phyloP scores from a whole-genome alignment of 2,113 vertebrate species.

The Todiramphus chloris region DNA sequence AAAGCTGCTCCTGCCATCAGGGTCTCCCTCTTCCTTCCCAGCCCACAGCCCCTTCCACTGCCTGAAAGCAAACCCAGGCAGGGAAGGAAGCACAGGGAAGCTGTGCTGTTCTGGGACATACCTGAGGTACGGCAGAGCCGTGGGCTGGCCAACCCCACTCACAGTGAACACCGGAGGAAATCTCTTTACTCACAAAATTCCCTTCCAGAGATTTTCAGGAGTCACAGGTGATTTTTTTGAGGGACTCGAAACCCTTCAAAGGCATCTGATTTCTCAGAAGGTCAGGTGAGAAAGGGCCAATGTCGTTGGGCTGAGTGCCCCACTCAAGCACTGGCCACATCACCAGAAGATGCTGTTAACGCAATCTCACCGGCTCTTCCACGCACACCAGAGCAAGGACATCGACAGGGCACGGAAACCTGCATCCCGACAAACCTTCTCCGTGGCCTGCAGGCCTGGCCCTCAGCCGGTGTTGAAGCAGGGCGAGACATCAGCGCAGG shows the following conservation, averaged over 20 bases:
- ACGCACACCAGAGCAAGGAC: not conserved
- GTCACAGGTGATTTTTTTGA: not conserved
- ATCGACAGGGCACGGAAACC: not conserved
- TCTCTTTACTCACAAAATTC: not conserved
- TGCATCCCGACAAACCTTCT: not conserved
- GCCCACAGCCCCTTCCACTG: not conserved
- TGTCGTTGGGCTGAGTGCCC: too few species aligned
- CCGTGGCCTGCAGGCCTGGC: not conserved
- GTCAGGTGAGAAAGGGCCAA: not conserved
- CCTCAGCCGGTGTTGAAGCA: not conserved
- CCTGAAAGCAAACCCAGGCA: not conserved
- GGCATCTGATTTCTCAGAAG: not conserved
- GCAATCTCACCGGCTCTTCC: not conserved
- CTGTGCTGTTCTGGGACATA: too few species aligned
- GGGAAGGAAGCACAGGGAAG: not conserved
- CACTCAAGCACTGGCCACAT: not conserved
- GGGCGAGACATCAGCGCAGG: slow-evolving; percentile 2
- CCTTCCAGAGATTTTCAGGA: not conserved
- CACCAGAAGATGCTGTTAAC: not conserved
- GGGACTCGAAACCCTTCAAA: not conserved
- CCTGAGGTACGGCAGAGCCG: not conserved
- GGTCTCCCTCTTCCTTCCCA: not conserved
- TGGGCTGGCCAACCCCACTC: not conserved
- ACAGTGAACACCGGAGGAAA: accelerated
- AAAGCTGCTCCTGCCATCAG: not conserved